Evolutionary conservation across 2,797 vertebrate species (phyloP).

Genomic region (Halcyon chelicuti): DNA sequence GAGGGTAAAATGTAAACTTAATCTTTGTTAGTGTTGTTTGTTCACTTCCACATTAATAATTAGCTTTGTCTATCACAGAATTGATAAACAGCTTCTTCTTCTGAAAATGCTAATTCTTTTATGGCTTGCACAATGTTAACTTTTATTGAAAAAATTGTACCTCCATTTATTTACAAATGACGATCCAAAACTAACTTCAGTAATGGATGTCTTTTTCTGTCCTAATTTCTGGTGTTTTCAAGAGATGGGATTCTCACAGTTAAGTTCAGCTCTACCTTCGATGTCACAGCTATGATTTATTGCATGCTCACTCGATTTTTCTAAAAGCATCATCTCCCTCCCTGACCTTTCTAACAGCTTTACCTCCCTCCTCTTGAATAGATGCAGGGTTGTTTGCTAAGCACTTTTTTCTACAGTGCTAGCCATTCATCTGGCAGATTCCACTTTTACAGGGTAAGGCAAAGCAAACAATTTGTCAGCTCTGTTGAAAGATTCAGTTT

Average conservation of each 20-base stretch:
- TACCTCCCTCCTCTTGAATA: neutral
- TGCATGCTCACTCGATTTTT: neutral
- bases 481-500: neutral
- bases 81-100: neutral
- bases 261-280: neutral
- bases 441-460: neutral
- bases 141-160: neutral
- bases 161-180: neutral
- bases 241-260: neutral
- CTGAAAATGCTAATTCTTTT: neutral
- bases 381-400: neutral
- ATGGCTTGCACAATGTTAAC: neutral
- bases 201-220: neutral
- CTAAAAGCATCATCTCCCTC: neutral
- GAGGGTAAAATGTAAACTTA: neutral
- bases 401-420: neutral
- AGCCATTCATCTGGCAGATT: neutral
- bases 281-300: neutral
- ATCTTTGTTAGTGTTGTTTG: neutral
- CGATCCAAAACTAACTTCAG: neutral
- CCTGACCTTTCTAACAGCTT: neutral
- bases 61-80: neutral
- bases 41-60: neutral
- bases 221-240: neutral
- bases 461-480: neutral